Evolutionary conservation across 2,888 invertebrate species (phyloP), one percentile per base, ranked within the genome.

Genomic region (Anorthoa munda): DNA sequence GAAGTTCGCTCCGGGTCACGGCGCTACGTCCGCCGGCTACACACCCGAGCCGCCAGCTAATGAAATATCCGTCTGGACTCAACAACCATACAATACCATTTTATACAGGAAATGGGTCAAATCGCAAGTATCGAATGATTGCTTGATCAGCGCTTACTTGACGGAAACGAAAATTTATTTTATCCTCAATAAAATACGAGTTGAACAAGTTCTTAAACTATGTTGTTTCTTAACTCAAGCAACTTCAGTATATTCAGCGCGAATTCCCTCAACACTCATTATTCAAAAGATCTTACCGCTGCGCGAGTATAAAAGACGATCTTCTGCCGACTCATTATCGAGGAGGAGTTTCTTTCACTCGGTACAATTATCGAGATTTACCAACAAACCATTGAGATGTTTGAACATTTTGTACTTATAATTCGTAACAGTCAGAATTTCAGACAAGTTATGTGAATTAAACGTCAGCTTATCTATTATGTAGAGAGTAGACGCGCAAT

Each of bases 1-100:
- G 89, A 90, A 92, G 86, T 92, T 89, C 81, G 87, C 83, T 88
- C 76, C 87, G 86, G 89, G 90, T 90, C 89, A 89, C 87, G 84
- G 83, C 77, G 86, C 86, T 84, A 79, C 72, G 83, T 81, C 83
- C 81, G 80, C 72, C 79, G 56, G 68, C 74, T 58, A 80, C 83
- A 79, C 81, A 75, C 66, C 55, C 79, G 73, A 71, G 63, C 69
- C 81, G 79, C 72, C 77, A 81, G 68, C 81, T 87, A 88, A 87
- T 88, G 86, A 87, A 88, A 88, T 88, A 87, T 86, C 87, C 86
- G 81, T 70, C 82, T 74, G 72, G 69, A 76, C 81, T 80, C 81
- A 71, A 81, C 84, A 77, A 76, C 77, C 67, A 77, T 81, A 81
- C 82, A 71, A 73, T 81, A 64, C 77, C 67, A 74, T 73, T 81